Base-by-base conservation (phyloP, 2,113 vertebrate genomes). In the Clarias gariepinus region DNA sequence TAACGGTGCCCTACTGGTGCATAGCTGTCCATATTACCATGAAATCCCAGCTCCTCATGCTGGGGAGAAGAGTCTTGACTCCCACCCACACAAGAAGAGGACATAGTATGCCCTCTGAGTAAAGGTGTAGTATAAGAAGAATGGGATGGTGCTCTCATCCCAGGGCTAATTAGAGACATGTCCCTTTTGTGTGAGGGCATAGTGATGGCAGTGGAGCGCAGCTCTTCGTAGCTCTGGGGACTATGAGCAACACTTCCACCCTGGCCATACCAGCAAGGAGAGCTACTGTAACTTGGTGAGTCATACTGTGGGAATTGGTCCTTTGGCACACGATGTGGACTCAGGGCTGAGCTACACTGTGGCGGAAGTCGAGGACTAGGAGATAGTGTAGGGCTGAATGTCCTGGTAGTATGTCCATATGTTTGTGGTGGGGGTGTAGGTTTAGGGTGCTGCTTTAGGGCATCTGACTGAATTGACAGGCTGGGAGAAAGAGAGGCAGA, bases 231-330 rank as follows among this genome's bases (percentile, higher is more conserved):
- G 18, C 96, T 96, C 23, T 96, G 96, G 0, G 96, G 96, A 92
- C 96, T 97, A 57, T 96, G 93, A 85, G 96, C 95, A 87, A 94
- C 94, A 81, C 95, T 94, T 10, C 94, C 95, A 19, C 94, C 96
- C 86, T 97, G 97, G 52, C 96, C 97, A 82, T 98, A 99, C 98
- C 98, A 99, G 81, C 97, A 99, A 8, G 97, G 95, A 58, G 98
- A 97, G 87, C 96, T 96, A 94, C 98, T 98, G 95, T 98, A 99
- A 85, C 96, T 97, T 90, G 98, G 97, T 84, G 97, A 97, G 91
- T 99, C 98, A 13, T 98, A 99, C 89, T 99, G 98, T 53, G 97
- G 95, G 90, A 98, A 96, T 90, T 97, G 97, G 80, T 95, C 97
- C 95, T 96, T 98, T 93, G 30, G 89, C 82, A 87, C 93, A 41